Evolutionary conservation across 1,140 invertebrate genomes (phyloP).

Genomic region (Antheraea pernyi): DNA sequence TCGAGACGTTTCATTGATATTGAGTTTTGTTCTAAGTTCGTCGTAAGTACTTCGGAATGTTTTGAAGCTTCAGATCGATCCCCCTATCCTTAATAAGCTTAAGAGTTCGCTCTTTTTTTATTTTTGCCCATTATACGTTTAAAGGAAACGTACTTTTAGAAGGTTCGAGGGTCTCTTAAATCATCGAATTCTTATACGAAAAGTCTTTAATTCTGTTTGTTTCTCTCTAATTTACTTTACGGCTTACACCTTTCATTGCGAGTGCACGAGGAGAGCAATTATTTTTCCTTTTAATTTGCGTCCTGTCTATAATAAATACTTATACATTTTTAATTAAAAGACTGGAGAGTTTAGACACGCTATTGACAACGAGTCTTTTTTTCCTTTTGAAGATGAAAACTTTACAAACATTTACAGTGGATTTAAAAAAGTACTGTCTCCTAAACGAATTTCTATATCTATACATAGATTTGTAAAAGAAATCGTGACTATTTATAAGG

Average conservation of each 20-base stretch:
- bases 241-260: constrained; percentile 31
- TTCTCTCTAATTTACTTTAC: constrained; percentile 46
- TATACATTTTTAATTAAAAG: constrained; percentile 29
- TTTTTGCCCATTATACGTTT: constrained; percentile 49
- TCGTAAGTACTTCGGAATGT: constrained; percentile 53
- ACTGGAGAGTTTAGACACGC: constrained; percentile 4
- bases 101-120: constrained; percentile 35
- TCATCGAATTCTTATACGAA: constrained; percentile 35
- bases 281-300: constrained; percentile 31
- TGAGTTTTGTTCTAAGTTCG: constrained; percentile 62
- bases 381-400: neutral
- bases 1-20: constrained; percentile 65
- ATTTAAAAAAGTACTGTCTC: no score
- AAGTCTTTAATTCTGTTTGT: constrained; percentile 44
- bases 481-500: no score
- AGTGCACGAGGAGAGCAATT: constrained; percentile 9
- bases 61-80: constrained; percentile 38
- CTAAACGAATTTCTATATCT: no score
- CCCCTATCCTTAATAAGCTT: constrained; percentile 56
- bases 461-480: no score
- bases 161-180: constrained; percentile 27
- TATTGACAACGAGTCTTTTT: constrained; percentile 6
- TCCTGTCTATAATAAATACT: constrained; percentile 32
- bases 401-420: no score
- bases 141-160: constrained; percentile 31